A percentile compares a stretch with the other conserved stretches of the same genome.
Conservation (phyloP, 2,113 vertebrate species). For the Kryptolebias marmoratus region DNA sequence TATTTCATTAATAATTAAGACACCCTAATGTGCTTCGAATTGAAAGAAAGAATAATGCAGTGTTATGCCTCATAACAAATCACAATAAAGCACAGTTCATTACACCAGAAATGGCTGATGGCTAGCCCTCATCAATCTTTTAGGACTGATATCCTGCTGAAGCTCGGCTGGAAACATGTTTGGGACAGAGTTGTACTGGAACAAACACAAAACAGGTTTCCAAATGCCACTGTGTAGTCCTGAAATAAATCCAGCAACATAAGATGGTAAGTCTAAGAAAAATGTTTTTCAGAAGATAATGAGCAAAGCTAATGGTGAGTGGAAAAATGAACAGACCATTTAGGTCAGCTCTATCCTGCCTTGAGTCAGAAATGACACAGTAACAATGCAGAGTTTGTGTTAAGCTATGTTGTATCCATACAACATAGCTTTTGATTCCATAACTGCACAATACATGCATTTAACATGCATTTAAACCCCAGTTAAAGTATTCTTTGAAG, state of each 20-base stretch:
- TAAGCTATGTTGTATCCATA: neutral
- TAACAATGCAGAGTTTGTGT: neutral
- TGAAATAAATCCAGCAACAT: constrained; percentile 25
- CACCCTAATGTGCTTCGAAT: constrained; percentile 46
- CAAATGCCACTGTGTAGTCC: constrained; percentile 19
- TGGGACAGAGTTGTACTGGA: constrained; percentile 27
- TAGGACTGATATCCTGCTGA: constrained; percentile 47
- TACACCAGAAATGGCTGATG: constrained; percentile 58
- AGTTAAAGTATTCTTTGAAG: neutral
- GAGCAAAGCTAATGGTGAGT: constrained; percentile 17
- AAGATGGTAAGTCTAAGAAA: constrained; percentile 12
- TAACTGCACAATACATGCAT: neutral
- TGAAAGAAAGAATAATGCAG: constrained; percentile 55
- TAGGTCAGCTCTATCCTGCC: constrained; percentile 1
- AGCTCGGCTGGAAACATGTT: constrained; percentile 44
- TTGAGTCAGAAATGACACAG: constrained; percentile 17
- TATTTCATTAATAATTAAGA: constrained; percentile 64
- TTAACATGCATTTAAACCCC: neutral
- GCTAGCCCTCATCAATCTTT: constrained; percentile 67
- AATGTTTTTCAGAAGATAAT: constrained; percentile 24
- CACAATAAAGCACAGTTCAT: constrained; percentile 67
- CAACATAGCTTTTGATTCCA: constrained; percentile 1
- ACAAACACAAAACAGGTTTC: constrained; percentile 44
- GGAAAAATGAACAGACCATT: constrained; percentile 1
- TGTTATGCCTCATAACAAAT: constrained; percentile 55